Percentiles rank a stretch among this genome's conserved stretches.
Evolutionary conservation across 2,113 vertebrate species (phyloP).

Genomic region (Bubo bubo): DNA sequence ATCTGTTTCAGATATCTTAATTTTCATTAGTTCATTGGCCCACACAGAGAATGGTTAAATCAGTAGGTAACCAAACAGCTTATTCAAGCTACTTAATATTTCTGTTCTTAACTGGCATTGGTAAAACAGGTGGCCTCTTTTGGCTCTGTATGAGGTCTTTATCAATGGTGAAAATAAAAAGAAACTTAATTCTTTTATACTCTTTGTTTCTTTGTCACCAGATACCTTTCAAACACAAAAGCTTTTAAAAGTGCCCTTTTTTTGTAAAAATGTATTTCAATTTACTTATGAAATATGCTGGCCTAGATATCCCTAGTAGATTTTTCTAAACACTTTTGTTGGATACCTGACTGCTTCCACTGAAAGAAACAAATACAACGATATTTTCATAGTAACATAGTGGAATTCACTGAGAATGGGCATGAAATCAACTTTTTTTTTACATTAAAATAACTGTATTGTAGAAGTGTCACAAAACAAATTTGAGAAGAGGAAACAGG

Average conservation of each 20-base stretch:
- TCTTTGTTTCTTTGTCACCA: neutral
- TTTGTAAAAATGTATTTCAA: accelerated
- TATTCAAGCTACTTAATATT: neutral
- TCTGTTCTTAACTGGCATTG: neutral
- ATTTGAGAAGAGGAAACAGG: neutral
- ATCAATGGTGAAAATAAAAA: neutral
- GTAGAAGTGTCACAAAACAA: neutral
- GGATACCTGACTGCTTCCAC: neutral
- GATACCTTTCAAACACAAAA: neutral
- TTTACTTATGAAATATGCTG: neutral
- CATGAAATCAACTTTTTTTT: neutral
- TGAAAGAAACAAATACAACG: neutral
- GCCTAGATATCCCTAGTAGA: neutral
- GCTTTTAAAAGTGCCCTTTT: neutral
- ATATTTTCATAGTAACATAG: neutral
- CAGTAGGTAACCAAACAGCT: neutral
- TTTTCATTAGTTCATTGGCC: neutral
- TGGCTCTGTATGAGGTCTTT: neutral
- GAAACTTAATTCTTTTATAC: neutral
- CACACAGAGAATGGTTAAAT: slow-evolving; percentile 13
- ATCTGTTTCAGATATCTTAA: neutral
- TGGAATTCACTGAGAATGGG: neutral
- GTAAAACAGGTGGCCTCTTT: neutral
- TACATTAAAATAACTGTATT: neutral
- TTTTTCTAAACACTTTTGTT: neutral